phyloP scores from a whole-genome alignment of 2,113 vertebrate genomes.

The Phylloscopus trochilus region DNA sequence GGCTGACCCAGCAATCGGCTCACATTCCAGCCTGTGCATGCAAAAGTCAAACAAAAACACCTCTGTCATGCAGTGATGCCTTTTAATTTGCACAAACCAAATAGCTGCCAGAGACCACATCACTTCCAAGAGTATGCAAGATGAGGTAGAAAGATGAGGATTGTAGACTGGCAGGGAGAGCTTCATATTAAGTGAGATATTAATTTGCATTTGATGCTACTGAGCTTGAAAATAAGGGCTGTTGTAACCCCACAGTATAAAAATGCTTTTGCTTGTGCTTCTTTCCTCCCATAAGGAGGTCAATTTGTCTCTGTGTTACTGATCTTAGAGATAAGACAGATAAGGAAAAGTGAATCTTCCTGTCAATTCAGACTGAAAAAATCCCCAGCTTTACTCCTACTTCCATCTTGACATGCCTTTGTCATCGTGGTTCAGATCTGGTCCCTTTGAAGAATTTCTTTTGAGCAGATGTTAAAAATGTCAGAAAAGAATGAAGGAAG shows the following conservation, averaged over 20 bases:
- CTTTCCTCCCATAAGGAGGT: not conserved
- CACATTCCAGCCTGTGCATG: not conserved
- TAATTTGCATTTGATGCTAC: constrained; percentile 12
- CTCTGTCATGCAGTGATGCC: not conserved
- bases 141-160: not conserved
- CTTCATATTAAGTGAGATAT: not conserved
- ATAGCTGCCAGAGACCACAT: not conserved
- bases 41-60: not conserved
- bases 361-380: constrained; percentile 5
- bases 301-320: not conserved
- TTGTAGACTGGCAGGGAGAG: not conserved
- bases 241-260: not conserved
- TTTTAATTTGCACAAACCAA: constrained; percentile 1
- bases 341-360: not conserved
- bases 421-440: constrained; percentile 17
- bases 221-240: not conserved
- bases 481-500: not conserved
- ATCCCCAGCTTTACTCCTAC: not conserved
- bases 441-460: constrained; percentile 42
- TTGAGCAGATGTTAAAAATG: not conserved
- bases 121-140: not conserved
- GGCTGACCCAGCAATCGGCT: not conserved
- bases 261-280: not conserved
- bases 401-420: constrained; percentile 4
- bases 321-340: not conserved